Conservation (phyloP, 2,888 invertebrate species). For the Cotesia congregata region DNA sequence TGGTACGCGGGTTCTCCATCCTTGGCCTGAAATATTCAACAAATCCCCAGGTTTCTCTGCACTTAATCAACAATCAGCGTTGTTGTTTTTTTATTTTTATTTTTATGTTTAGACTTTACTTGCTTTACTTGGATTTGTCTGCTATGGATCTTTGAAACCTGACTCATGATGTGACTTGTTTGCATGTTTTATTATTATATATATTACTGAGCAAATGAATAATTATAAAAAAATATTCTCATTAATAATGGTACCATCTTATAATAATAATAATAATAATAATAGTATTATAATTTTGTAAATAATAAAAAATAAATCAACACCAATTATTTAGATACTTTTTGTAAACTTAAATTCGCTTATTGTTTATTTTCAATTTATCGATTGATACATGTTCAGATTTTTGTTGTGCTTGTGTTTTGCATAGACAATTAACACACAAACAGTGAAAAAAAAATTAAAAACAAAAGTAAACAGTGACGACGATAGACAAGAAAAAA, state of each 20-base stretch:
- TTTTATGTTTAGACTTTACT: not conserved
- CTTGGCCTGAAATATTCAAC: slow-evolving; percentile 69
- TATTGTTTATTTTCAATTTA: not conserved
- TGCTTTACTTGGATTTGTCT: not conserved
- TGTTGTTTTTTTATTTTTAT: not conserved
- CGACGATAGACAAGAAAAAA: slow-evolving; percentile 24
- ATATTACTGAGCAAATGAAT: no score
- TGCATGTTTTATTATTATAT: not conserved
- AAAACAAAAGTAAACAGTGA: slow-evolving; percentile 47
- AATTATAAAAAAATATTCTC: no score
- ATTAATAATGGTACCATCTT: not conserved
- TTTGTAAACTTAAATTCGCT: not conserved
- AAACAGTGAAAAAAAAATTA: slow-evolving; percentile 34
- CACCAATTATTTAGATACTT: not conserved
- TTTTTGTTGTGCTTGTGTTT: not conserved
- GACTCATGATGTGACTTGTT: not conserved
- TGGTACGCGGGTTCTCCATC: slow-evolving; percentile 69
- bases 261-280: not conserved
- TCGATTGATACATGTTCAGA: not conserved
- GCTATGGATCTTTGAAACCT: not conserved
- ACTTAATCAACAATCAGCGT: slow-evolving; percentile 18
- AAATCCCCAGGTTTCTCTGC: slow-evolving; percentile 52
- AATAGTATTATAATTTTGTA: not conserved
- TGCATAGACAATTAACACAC: slow-evolving; percentile 1
- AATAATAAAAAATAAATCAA: slow-evolving; percentile 21